Conservation (phyloP, 2,797 vertebrate genomes). For the Silurus aristotelis region DNA sequence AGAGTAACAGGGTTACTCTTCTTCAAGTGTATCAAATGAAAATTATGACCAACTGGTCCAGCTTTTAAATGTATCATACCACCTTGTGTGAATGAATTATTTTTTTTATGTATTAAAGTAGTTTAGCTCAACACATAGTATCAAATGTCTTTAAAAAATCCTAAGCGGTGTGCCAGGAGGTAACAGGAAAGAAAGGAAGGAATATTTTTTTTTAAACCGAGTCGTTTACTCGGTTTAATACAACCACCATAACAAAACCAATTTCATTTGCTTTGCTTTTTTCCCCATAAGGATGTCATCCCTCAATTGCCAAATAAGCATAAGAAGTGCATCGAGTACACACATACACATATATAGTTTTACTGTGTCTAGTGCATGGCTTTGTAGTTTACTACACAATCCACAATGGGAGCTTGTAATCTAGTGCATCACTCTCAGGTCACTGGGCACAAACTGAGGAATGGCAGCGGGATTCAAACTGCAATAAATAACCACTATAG, state of each 20-base stretch:
- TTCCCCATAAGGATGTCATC: conserved; percentile 16
- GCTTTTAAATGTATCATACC: background rate
- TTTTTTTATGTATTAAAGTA: background rate
- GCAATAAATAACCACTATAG: conserved; percentile 39
- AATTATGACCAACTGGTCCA: background rate
- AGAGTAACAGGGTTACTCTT: background rate
- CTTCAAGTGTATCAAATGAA: background rate
- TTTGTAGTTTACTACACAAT: conserved; percentile 47
- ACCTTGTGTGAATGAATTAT: background rate
- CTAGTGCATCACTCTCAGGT: conserved; percentile 35
- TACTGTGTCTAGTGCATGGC: conserved; percentile 51
- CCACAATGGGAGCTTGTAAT: conserved; percentile 24
- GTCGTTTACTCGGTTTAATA: background rate
- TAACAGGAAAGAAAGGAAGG: background rate
- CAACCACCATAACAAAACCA: conserved; percentile 7
- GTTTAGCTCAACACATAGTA: background rate
- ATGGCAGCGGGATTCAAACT: conserved; percentile 30
- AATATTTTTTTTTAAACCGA: no score
- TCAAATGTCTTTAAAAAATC: background rate
- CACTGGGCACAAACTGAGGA: conserved; percentile 26
- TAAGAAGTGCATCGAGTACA: conserved; percentile 7
- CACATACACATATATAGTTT: conserved; percentile 29
- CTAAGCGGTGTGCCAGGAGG: background rate
- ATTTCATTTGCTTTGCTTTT: background rate
- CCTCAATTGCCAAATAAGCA: background rate